phyloP scores from a whole-genome alignment of 2,113 vertebrate genomes.

The Gnathonemus longibarbis region DNA sequence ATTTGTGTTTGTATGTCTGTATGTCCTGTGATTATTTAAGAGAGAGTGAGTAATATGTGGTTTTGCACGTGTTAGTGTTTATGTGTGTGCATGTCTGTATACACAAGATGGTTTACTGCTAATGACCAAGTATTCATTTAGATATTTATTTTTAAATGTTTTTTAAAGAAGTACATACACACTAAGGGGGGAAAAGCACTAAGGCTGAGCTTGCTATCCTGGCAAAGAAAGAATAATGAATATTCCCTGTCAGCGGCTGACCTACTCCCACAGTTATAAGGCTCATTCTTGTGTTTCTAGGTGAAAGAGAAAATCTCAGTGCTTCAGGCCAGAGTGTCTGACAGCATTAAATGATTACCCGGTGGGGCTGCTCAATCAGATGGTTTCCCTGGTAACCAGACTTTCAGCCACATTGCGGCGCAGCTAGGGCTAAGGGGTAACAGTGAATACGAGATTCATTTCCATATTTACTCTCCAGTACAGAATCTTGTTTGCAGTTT shows the following conservation, averaged over 20 bases:
- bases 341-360: slow-evolving; percentile 14
- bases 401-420: background rate
- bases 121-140: background rate
- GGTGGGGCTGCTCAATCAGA: slow-evolving; percentile 3
- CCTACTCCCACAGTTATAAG: slow-evolving; percentile 1
- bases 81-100: background rate
- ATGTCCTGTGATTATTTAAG: background rate
- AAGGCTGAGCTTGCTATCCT: background rate
- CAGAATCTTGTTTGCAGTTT: background rate
- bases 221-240: background rate
- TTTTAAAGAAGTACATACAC: background rate
- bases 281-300: background rate
- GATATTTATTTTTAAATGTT: background rate
- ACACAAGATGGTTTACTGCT: background rate
- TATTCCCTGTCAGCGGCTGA: background rate
- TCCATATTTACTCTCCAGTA: background rate
- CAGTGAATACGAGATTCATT: background rate
- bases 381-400: slow-evolving; percentile 9
- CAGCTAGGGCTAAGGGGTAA: background rate
- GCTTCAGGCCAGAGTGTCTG: background rate
- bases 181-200: background rate
- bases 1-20: background rate
- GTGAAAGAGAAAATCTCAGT: background rate
- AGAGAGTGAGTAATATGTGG: background rate
- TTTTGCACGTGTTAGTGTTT: background rate